A percentile compares a stretch with the other conserved stretches of the same genome.
phyloP scores from a whole-genome alignment of 2,797 vertebrate species.

The Aldrovandia affinis region DNA sequence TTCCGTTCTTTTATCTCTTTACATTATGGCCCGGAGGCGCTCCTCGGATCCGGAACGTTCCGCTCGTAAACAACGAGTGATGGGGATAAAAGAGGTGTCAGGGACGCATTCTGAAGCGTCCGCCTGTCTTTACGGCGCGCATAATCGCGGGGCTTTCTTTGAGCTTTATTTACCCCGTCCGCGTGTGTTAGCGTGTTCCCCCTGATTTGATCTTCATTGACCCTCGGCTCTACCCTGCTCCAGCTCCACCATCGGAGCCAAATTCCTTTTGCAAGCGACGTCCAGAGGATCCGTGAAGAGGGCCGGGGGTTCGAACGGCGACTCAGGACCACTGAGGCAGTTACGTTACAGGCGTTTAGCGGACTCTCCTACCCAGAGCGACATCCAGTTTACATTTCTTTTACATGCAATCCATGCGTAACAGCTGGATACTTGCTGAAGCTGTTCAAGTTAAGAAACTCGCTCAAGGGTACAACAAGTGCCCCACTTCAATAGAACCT shows the following conservation, averaged over 20 bases:
- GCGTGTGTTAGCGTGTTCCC: background rate
- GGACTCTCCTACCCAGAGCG: too few species aligned
- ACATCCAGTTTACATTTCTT: too few species aligned
- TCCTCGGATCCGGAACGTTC: slow-evolving; percentile 55
- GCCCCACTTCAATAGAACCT: too few species aligned
- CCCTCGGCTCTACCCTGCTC: slow-evolving; percentile 30
- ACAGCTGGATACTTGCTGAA: too few species aligned
- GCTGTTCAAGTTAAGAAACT: too few species aligned
- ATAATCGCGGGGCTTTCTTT: slow-evolving; percentile 23
- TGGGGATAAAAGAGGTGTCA: slow-evolving; percentile 41
- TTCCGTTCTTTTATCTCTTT: slow-evolving; percentile 53
- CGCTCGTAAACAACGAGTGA: slow-evolving; percentile 58
- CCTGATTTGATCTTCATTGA: slow-evolving; percentile 52
- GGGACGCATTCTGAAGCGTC: slow-evolving; percentile 60
- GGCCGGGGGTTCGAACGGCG: slow-evolving; percentile 69
- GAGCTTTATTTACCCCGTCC: slow-evolving; percentile 44
- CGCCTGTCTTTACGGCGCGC: slow-evolving; percentile 46
- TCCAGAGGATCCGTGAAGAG: slow-evolving; percentile 76
- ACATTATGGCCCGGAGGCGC: slow-evolving; percentile 53
- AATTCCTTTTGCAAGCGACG: slow-evolving; percentile 79
- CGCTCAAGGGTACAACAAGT: too few species aligned
- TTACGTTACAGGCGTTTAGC: too few species aligned
- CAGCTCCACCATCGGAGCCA: slow-evolving; percentile 55
- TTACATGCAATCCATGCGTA: too few species aligned
- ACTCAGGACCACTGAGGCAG: slow-evolving; percentile 67